Evolutionary conservation across 2,113 vertebrate species (phyloP), one percentile per base, ranked within the genome.

Genomic region (Cottus gobio): DNA sequence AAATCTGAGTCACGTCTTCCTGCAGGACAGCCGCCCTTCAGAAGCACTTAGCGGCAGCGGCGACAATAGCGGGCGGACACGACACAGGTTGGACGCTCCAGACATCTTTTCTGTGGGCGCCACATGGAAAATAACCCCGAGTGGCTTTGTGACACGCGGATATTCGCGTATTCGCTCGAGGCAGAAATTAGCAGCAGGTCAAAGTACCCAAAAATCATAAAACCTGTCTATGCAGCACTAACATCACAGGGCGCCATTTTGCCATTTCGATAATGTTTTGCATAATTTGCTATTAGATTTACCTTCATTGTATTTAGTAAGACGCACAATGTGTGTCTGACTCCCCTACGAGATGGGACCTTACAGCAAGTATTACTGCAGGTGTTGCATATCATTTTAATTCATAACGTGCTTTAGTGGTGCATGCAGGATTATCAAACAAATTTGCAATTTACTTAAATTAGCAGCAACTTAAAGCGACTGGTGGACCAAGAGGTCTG

Each of bases 21-120:
- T 36, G 44, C 12, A 71, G 37, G 66, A 61, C 58, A 7, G 50
- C 46, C 57, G 31, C 46, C 28, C 3, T 26, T 61, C 31, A 62
- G 31, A 66, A 24, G 70, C 46, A 34, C 22, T 66, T n/a, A n/a
- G n/a, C n/a, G n/a, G n/a, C n/a, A n/a, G n/a, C n/a, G n/a, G n/a
- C n/a, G n/a, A n/a, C 67, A 62, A 56, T 24, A 39, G 54, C 26
- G 4, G 34, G 61, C 68, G n/a, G 31, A n/a, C 20, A 30, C 20
- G 78, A 68, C 69, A 68, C 46, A 39, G 62, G 36, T 60, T 62
- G 58, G 22, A 61, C 50, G 31, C 67, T 46, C 10, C 13, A 42
- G 56, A 85, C 84, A 70, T 78, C 39, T 74, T 78, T 64, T 74
- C 69, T 61, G 74, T 70, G 50, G 83, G 79, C 24, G 57, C 50